Evolutionary conservation across 2,113 vertebrate genomes (phyloP).

Genomic region (Abramis brama): DNA sequence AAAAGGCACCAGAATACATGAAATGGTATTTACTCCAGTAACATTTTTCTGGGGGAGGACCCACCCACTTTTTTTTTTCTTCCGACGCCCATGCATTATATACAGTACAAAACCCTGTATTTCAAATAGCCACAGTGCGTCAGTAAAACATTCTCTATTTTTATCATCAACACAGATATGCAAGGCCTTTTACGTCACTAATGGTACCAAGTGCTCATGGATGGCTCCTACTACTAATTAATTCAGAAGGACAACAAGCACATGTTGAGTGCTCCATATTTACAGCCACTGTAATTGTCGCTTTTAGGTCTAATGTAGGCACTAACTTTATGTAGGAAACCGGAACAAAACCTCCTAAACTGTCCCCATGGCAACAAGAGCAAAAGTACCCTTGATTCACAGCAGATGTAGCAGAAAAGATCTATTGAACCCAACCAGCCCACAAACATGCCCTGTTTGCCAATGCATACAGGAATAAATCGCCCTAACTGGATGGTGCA

Average conservation of each 20-base stretch:
- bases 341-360: constrained; percentile 35
- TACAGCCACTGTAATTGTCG: constrained; percentile 31
- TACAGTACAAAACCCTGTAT: neutral
- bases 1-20: no score
- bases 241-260: constrained; percentile 25
- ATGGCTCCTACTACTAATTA: constrained; percentile 34
- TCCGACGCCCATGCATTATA: no score
- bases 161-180: neutral
- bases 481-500: neutral
- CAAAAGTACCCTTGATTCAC: constrained; percentile 51
- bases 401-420: constrained; percentile 46
- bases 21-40: no score
- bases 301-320: constrained; percentile 11
- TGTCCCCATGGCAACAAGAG: constrained; percentile 51
- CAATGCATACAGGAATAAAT: constrained; percentile 38
- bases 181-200: neutral
- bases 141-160: neutral
- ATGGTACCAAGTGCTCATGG: neutral
- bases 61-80: no score
- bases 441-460: constrained; percentile 31
- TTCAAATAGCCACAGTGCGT: neutral
- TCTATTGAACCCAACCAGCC: constrained; percentile 44
- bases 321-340: constrained; percentile 25
- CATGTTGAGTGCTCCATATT: constrained; percentile 13
- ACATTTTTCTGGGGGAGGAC: no score